Evolutionary conservation across 2,113 vertebrate genomes (phyloP).

Genomic region (Marmota flaviventris): DNA sequence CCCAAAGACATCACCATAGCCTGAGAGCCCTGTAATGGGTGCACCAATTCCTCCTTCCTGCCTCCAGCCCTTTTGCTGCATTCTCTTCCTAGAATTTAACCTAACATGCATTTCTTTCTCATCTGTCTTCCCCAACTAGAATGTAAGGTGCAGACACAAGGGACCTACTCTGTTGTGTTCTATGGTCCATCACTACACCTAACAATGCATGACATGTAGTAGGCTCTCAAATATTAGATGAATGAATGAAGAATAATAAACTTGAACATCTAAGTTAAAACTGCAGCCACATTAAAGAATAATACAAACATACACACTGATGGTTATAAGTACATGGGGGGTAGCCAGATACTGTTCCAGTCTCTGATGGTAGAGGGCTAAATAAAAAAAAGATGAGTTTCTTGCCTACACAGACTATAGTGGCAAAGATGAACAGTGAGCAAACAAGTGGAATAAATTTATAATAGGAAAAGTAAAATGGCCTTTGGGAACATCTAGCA

Average conservation of each 20-base stretch:
- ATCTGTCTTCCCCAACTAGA: neutral
- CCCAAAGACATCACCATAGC: neutral
- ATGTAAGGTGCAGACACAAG: neutral
- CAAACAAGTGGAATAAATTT: neutral
- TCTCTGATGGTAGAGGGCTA: neutral
- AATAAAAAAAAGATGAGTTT: neutral
- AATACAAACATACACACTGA: neutral
- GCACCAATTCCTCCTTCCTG: neutral
- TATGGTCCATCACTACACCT: neutral
- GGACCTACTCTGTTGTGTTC: neutral
- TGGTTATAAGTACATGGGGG: neutral
- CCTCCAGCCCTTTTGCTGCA: neutral
- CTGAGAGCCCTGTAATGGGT: neutral
- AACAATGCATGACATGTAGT: neutral
- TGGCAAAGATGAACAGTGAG: neutral
- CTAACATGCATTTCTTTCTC: neutral
- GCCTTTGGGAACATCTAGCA: neutral
- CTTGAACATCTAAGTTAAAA: neutral
- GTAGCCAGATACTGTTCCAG: neutral
- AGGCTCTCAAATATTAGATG: neutral
- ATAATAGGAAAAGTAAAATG: neutral
- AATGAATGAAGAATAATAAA: constrained; percentile 24
- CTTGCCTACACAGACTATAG: neutral
- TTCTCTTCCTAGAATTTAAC: neutral
- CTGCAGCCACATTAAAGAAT: neutral